phyloP scores from a whole-genome alignment of 2,113 vertebrate species.

The Sceloporus undulatus region DNA sequence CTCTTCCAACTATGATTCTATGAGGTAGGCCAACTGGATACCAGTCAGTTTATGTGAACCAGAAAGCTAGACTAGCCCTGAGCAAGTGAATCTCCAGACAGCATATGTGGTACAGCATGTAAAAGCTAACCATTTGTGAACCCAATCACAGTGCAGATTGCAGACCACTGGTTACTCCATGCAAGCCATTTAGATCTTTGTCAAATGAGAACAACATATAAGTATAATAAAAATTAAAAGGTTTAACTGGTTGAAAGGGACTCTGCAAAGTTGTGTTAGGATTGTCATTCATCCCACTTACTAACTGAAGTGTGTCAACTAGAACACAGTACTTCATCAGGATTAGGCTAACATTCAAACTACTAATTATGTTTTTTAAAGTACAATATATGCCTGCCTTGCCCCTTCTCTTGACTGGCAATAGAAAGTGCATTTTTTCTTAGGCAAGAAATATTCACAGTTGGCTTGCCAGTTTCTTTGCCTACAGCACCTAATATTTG shows the following conservation, averaged over 20 bases:
- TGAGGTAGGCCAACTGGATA: neutral
- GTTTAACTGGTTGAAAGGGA: neutral
- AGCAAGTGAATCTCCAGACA: neutral
- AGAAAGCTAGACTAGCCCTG: neutral
- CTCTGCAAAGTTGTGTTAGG: neutral
- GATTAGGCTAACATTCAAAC: neutral
- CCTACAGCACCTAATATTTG: no score
- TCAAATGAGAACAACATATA: neutral
- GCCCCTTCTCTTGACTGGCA: neutral
- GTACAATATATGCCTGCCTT: neutral
- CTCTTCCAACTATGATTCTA: no score
- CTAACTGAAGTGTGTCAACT: neutral
- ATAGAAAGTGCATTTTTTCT: neutral
- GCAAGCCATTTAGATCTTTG: neutral
- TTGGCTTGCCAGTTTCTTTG: no score
- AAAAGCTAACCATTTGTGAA: neutral
- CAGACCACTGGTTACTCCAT: neutral
- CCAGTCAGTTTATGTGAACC: neutral
- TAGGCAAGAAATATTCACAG: no score
- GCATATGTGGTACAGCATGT: neutral
- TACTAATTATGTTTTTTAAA: neutral
- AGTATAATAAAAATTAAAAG: neutral
- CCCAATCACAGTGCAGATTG: neutral
- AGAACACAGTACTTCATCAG: neutral
- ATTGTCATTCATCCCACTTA: neutral